A percentile compares a stretch with the other conserved stretches of the same genome.
These are phyloP conservation scores for Polyergus mexicanus DNA, from an alignment of 1,140 invertebrate genomes.

Conservation along the genomic window DNA sequence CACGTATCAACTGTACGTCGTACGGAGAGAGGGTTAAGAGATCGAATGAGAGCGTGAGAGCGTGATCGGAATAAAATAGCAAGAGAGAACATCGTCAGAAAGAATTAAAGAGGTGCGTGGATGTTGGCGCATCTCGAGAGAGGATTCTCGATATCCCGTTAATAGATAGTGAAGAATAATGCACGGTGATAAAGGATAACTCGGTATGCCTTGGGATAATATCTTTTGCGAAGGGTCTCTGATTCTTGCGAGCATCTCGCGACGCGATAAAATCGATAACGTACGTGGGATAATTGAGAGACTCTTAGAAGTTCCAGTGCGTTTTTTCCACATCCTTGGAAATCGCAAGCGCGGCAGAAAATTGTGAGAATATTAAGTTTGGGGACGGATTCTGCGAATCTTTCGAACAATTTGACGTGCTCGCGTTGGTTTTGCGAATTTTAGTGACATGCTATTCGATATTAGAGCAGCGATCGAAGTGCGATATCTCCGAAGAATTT, in stretches of 20 bases:
- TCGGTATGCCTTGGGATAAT: slow-evolving; percentile 7
- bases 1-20: slow-evolving; percentile 36
- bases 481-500: slow-evolving; percentile 8
- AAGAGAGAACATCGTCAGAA: neutral
- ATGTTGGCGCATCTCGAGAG: slow-evolving; percentile 12
- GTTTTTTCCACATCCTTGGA: neutral
- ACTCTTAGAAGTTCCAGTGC: slow-evolving; percentile 37
- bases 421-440: slow-evolving; percentile 14
- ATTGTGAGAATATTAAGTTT: slow-evolving; percentile 1
- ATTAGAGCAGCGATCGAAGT: slow-evolving; percentile 25
- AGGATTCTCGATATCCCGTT: slow-evolving; percentile 24
- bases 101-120: slow-evolving; percentile 48
- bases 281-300: slow-evolving; percentile 36
- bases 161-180: slow-evolving; percentile 52
- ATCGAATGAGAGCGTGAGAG: slow-evolving; percentile 33
- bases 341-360: neutral
- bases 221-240: slow-evolving; percentile 5
- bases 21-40: slow-evolving; percentile 2
- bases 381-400: neutral
- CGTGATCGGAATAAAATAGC: slow-evolving; percentile 57
- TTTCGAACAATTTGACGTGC: slow-evolving; percentile 14
- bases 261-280: slow-evolving; percentile 17
- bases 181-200: slow-evolving; percentile 52
- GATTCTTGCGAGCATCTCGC: slow-evolving; percentile 4
- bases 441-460: slow-evolving; percentile 38